Evolutionary conservation across 2,113 vertebrate genomes (phyloP), one percentile per base, ranked within the genome.

Genomic region (Nothoprocta pentlandii): DNA sequence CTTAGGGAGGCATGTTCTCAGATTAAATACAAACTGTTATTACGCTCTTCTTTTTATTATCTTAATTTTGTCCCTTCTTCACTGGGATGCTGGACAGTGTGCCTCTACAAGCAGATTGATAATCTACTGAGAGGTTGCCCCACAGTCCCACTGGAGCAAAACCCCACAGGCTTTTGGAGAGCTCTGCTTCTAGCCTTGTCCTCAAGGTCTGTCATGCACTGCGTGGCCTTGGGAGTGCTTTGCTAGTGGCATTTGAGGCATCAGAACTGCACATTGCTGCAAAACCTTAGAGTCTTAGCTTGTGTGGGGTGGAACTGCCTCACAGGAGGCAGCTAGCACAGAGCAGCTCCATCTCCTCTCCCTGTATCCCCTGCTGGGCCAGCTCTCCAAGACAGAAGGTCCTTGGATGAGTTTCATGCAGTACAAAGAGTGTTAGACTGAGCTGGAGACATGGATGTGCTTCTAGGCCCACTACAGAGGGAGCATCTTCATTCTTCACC

Each of bases 341-440:
- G 46, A 41, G 12, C 12, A 44, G 22, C 12, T 49, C 46, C 42
- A 26, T 23, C 20, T 82, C 85, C 58, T 41, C 28, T 70, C 58
- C 7, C 15, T 34, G 22, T 16, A 23, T 15, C 39, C 42, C 0
- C 0, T 20, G 25, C 16, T 21, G 11, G 6, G 3, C 11, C n/a
- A 42, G 32, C 80, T 39, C 41, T 36, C 53, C 54, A 44, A 10
- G 16, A 22, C 26, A 22, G 36, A 82, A 58, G 32, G 51, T 80
- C 73, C n/a, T 26, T 36, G 28, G 22, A 17, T 71, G 77, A 16
- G 12, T 17, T 28, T 54, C 42, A 47, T 19, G 66, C 32, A 34
- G 12, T 58, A 7, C 32, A 51, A 70, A 32, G 78, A 76, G 71
- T 32, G 10, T 39, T 4, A 80, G 58, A 62, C 32, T 10, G 32